Evolutionary conservation across 30 jellyfish, hydroid and myxozoan species (phyloP), one percentile per base, ranked within the genome.

Genomic region (Hydra vulgaris): DNA sequence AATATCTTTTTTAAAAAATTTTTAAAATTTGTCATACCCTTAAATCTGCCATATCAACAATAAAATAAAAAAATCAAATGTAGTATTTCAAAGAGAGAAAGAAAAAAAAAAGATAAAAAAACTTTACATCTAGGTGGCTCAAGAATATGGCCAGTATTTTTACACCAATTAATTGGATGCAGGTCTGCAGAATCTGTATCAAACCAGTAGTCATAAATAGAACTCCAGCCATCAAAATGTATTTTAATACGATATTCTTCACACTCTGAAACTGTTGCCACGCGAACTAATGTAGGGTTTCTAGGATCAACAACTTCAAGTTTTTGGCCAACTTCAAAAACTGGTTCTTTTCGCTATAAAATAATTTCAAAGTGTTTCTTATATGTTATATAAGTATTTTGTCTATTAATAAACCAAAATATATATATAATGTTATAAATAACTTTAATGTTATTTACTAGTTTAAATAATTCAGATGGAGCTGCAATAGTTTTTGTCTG

Each of bases 251-350:
- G 88, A 74, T 72, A 83, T 7, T 93, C 96, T 26, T 93, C 99
- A 54, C 83, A 81, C 5, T 53, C 23, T 17, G 86, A 53, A 40
- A 93, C 75, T 17, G 96, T 87, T 23, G 94, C 96, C 8, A 93
- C 95, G 19, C 99, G 90, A 7, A 78, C 95, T 16, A 93, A 83
- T 15, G 99, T 83, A 0, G 99, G 95, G 74, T 93, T 93, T 25
- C 99, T 81, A n/a, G 99, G 99, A 75, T 93, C 99, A n/a, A 93
- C 88, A 27, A 88, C 96, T 78, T 93, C 99, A 56, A 93, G 82
- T 78, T 93, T 93, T 66, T 86, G 83, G 23, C 95, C 94, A 54
- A 85, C 89, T 53, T 77, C 83, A 75, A 93, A 93, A 19, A 52
- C 61, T 27, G 95, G 87, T n/a, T 71, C 22, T 7, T 76, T 26